Evolutionary conservation across 2,797 vertebrate species (phyloP).

Genomic region (Artibeus jamaicensis): DNA sequence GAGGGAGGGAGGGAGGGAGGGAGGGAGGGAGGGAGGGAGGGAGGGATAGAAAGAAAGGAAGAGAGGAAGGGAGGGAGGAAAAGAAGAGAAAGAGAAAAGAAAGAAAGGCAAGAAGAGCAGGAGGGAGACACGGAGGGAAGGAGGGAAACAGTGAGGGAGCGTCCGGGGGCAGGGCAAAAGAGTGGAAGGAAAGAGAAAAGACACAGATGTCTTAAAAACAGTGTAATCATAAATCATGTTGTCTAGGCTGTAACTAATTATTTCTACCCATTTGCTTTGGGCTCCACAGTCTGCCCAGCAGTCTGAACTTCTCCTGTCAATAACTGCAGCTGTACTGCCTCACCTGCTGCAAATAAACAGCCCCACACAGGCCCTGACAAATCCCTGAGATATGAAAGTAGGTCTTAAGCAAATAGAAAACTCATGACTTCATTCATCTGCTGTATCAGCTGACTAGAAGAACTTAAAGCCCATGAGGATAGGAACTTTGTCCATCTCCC

Average conservation of each 20-base stretch:
- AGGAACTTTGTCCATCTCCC: not conserved
- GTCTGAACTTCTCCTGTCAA: constrained; percentile 32
- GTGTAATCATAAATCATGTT: not conserved
- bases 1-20: not conserved
- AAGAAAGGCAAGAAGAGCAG: not conserved
- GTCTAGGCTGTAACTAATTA: not conserved
- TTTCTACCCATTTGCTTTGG: not conserved
- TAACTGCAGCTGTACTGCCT: not conserved
- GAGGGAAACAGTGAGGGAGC: not conserved
- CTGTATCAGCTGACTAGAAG: constrained; percentile 20
- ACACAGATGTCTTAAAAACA: not conserved
- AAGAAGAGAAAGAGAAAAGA: not conserved
- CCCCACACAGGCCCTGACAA: not conserved
- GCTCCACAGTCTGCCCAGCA: not conserved
- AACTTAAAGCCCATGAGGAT: constrained; percentile 27
- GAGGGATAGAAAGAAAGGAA: no score
- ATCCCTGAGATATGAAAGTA: constrained; percentile 15
- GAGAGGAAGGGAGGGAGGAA: not conserved
- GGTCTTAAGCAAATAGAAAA: constrained; percentile 42
- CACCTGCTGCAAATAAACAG: constrained; percentile 38
- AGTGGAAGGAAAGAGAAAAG: not conserved
- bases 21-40: not conserved
- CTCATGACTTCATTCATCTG: constrained; percentile 39
- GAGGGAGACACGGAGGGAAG: not conserved
- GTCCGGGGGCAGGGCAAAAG: not conserved